These are phyloP conservation scores for Vulpes vulpes DNA, from an alignment of 2,113 vertebrate genomes.

Conservation along the genomic window DNA sequence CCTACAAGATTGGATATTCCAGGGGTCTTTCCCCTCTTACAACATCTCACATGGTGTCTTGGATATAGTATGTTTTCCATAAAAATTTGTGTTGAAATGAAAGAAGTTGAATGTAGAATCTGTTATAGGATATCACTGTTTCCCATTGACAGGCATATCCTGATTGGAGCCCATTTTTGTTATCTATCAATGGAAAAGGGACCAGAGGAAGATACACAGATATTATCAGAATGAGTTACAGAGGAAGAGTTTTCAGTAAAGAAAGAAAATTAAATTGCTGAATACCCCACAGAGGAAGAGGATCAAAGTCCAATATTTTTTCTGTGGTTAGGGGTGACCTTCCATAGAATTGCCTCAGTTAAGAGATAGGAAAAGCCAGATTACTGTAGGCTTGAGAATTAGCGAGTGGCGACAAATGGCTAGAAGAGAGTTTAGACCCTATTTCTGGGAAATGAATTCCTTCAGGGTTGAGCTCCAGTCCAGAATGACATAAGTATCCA, in stretches of 20 bases:
- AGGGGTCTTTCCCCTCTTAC: background rate
- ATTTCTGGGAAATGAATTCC: background rate
- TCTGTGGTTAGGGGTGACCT: background rate
- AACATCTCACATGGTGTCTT: background rate
- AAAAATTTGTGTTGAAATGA: constrained; percentile 30
- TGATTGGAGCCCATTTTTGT: background rate
- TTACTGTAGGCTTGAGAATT: background rate
- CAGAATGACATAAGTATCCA: background rate
- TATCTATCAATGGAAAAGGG: background rate
- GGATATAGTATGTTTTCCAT: background rate
- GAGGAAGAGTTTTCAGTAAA: background rate
- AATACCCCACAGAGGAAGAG: background rate
- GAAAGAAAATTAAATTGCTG: background rate
- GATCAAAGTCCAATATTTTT: background rate
- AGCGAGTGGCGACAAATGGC: background rate
- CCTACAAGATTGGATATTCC: background rate
- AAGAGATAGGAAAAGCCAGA: background rate
- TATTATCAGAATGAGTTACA: background rate
- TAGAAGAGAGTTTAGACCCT: background rate
- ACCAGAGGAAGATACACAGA: background rate
- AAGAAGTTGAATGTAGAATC: background rate
- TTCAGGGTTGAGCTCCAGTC: background rate
- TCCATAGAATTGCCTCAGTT: background rate
- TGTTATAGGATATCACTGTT: background rate
- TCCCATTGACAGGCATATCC: background rate